A percentile compares a stretch with the other conserved stretches of the same genome.
phyloP scores from a whole-genome alignment of 1,140 invertebrate genomes.

The Drosophila malerkotliana region DNA sequence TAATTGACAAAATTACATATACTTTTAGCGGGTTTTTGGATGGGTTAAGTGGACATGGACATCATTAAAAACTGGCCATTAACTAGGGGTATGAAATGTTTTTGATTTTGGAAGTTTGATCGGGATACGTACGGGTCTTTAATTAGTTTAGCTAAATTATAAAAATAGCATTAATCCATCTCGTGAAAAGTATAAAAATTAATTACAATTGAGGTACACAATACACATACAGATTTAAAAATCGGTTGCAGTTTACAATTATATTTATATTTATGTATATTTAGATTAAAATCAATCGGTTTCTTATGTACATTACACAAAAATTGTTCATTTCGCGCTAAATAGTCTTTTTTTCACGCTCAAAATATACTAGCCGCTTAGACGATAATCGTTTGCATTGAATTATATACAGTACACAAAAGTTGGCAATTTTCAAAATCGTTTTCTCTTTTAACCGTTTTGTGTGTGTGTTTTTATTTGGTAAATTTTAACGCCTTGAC shows the following conservation, averaged over 20 bases:
- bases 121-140: conserved; percentile 26
- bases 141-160: conserved; percentile 80
- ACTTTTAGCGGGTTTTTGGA: conserved; percentile 21
- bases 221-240: conserved; percentile 76
- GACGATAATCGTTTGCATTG: conserved; percentile 63
- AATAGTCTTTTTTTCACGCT: conserved; percentile 74
- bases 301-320: conserved; percentile 79
- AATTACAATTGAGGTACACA: conserved; percentile 82
- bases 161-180: conserved; percentile 60
- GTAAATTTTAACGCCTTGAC: conserved; percentile 53
- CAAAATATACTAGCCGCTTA: conserved; percentile 67
- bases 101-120: conserved; percentile 18
- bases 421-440: conserved; percentile 48
- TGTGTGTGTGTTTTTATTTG: conserved; percentile 31
- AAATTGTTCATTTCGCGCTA: conserved; percentile 74
- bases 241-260: conserved; percentile 73
- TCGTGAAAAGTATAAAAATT: conserved; percentile 64
- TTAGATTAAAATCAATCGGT: conserved; percentile 76
- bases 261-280: conserved; percentile 60
- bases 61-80: conserved; percentile 70
- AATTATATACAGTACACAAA: conserved; percentile 74
- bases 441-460: conserved; percentile 5
- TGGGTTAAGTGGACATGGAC: conserved; percentile 39
- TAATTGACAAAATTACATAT: conserved; percentile 60
- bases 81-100: conserved; percentile 51